Evolutionary conservation across 2,113 vertebrate genomes (phyloP), one percentile per base, ranked within the genome.

Genomic region (Leptocoma aspasia): DNA sequence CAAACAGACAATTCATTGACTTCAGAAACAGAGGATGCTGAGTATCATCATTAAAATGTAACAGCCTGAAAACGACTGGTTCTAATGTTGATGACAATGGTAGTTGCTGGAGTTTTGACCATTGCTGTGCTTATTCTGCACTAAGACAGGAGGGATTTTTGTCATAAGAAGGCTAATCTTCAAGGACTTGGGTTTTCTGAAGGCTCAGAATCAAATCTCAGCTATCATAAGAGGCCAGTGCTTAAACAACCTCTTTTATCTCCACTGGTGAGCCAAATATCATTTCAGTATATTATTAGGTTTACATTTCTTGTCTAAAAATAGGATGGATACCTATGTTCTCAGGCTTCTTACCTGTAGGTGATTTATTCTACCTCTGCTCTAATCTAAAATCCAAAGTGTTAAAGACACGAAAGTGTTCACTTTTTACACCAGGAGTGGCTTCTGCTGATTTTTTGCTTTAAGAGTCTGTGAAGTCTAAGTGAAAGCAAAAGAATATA

Each of bases 361-460:
- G 70, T 37, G 76, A 37, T 77, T 92, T 71, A 56, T 97, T 94
- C 96, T 85, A 86, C 15, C 4, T 97, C 97, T 94, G 12, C 54
- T 94, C 63, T 63, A 91, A 95, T 93, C 73, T 71, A 86, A 96
- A 94, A 60, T 80, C 69, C 30, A 69, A 94, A 97, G 79, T 92
- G 63, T 90, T 94, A 88, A 89, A 86, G 65, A 88, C 52, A n/a
- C 44, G 44, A 93, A 86, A 85, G 57, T 11, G 39, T 95, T 94
- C 75, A 86, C 37, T 66, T 87, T 87, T 89, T 91, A 75, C 86
- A 11, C 42, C 30, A 45, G 59, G 31, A 96, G 49, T 86, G n/a
- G 72, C 68, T 54, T 97, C 86, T 95, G 60, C 73, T 96, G 63
- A 49, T 77, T 73, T 97, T 96, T 96, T 93, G 73, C 72, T 97